Conservation (phyloP, 2,797 vertebrate genomes). For the Notamacropus eugenii region DNA sequence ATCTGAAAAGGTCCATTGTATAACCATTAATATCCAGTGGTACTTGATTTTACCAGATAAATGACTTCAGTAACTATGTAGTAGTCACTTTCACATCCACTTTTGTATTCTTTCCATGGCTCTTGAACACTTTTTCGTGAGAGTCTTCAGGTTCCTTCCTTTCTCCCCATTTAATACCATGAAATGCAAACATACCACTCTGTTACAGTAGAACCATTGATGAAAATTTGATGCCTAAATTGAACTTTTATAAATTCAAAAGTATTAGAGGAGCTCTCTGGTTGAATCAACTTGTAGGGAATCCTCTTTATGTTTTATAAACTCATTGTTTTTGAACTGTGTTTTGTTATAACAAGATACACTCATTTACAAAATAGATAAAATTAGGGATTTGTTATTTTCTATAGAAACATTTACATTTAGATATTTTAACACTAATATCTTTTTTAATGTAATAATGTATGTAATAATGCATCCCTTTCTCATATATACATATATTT, state of each 20-base stretch:
- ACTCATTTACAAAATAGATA: background rate
- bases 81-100: background rate
- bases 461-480: background rate
- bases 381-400: background rate
- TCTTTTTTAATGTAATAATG: background rate
- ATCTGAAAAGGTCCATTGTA: background rate
- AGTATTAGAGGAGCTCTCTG: background rate
- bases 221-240: background rate
- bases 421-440: background rate
- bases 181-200: background rate
- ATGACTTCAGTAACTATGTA: background rate
- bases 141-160: background rate
- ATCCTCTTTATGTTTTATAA: background rate
- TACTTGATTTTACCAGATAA: background rate
- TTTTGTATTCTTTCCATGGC: background rate
- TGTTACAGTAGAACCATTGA: background rate
- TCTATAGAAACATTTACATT: background rate
- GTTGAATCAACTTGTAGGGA: background rate
- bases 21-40: background rate
- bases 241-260: background rate
- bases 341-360: background rate
- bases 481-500: background rate
- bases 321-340: background rate
- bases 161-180: background rate
- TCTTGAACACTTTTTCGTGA: background rate